Base-by-base conservation (phyloP, 1,140 invertebrate genomes). In the Diachasma alloeum region DNA sequence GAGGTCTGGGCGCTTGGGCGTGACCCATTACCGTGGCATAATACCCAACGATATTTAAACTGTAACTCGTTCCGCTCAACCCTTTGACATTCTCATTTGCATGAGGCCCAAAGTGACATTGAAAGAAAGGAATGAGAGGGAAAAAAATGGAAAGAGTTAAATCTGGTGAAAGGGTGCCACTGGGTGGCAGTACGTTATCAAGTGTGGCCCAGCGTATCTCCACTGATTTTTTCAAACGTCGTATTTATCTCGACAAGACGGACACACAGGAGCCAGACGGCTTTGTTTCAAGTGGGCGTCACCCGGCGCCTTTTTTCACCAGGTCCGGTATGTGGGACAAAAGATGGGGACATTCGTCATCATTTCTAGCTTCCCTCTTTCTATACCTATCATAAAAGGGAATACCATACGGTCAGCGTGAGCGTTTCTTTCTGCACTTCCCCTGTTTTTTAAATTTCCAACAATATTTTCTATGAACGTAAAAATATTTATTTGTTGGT, bases 11-110 rank as follows among this genome's bases (percentile, higher is more conserved):
- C 72, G 68, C 76, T 85, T 84, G 84, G 87, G 84, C 82, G 85
- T 89, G 87, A 87, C 87, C 84, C 85, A 84, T 88, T 84, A 84
- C 78, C 84, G 80, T 83, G 82, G 80, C 78, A 82, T 77, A 80
- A 80, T 79, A 59, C 76, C 48, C 22, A 63, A 53, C 75, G 75
- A 78, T 78, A 80, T 80, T 80, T 78, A 80, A 80, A 80, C 79
- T 78, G 79, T 80, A 80, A 80, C 79, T 75, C 79, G 74, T 78
- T 78, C 46, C 59, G 70, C 36, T 74, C 70, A 80, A 80, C 59
- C 75, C 79, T 78, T 80, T 80, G 17, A 72, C 13, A 63, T 66
- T 36, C 74, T 78, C 71, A 80, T 80, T 80, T 80, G 76, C 79
- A 80, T 80, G 48, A 42, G 56, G 76, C 19, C 37, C 66, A 66